phyloP scores from a whole-genome alignment of 2,113 vertebrate genomes.

The Propithecus coquereli region DNA sequence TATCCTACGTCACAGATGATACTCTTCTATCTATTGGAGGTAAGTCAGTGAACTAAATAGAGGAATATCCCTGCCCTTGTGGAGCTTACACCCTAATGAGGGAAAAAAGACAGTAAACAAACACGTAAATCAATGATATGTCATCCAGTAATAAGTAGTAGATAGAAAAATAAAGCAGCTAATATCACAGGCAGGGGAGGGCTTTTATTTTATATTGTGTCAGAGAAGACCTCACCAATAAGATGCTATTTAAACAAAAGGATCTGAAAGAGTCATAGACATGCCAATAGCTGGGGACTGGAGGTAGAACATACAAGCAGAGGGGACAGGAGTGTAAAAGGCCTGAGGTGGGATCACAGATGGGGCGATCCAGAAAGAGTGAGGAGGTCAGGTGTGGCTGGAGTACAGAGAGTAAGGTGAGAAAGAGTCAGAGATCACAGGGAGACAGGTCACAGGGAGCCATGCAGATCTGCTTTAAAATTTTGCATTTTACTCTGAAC shows the following conservation, averaged over 20 bases:
- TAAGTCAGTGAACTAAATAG: neutral
- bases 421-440: neutral
- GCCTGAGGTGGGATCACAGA: neutral
- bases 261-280: neutral
- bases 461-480: neutral
- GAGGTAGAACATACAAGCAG: neutral
- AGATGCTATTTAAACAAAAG: neutral
- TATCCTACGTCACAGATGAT: neutral
- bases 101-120: neutral
- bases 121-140: neutral
- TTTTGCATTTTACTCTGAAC: neutral
- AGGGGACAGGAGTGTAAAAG: too few species aligned
- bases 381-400: neutral
- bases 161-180: neutral
- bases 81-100: neutral
- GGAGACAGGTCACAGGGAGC: neutral
- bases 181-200: accelerated
- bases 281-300: neutral
- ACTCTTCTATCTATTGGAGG: neutral
- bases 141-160: neutral
- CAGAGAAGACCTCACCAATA: neutral
- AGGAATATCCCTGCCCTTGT: neutral
- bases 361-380: neutral
- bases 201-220: neutral
- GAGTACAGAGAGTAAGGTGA: neutral